Conservation (phyloP, 2,888 invertebrate species). For the Hanleya hanleyi region DNA sequence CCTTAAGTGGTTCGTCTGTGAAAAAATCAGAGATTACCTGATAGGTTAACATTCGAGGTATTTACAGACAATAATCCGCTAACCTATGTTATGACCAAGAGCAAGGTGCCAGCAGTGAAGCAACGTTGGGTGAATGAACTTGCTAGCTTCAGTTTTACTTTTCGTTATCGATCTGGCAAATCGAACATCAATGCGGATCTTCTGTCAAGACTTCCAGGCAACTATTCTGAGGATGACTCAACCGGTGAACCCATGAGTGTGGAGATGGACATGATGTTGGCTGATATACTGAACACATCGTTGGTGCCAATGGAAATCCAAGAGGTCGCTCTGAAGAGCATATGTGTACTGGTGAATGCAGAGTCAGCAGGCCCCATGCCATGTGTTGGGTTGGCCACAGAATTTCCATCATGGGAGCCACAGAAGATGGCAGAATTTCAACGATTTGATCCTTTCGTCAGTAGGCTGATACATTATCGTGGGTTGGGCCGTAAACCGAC, state of each 20-base stretch:
- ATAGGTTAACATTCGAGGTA: slow-evolving; percentile 20
- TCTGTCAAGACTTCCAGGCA: slow-evolving; percentile 18
- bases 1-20: slow-evolving; percentile 36
- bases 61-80: slow-evolving; percentile 29
- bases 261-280: background rate
- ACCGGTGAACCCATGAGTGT: background rate
- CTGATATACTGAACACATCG: background rate
- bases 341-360: background rate
- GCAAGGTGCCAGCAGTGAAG: slow-evolving; percentile 25
- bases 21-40: slow-evolving; percentile 32
- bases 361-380: background rate
- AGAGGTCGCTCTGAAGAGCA: background rate
- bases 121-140: slow-evolving; percentile 34
- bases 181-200: slow-evolving; percentile 25
- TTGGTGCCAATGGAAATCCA: background rate
- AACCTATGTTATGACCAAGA: slow-evolving; percentile 14
- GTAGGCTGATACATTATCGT: background rate
- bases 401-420: background rate
- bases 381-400: background rate
- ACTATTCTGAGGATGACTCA: background rate
- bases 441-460: background rate
- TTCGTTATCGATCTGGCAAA: slow-evolving; percentile 21
- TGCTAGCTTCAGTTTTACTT: slow-evolving; percentile 20
- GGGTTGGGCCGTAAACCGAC: background rate
- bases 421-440: background rate